These are phyloP conservation scores for Neofelis nebulosa DNA, from an alignment of 2,113 vertebrate species.

Conservation along the genomic window DNA sequence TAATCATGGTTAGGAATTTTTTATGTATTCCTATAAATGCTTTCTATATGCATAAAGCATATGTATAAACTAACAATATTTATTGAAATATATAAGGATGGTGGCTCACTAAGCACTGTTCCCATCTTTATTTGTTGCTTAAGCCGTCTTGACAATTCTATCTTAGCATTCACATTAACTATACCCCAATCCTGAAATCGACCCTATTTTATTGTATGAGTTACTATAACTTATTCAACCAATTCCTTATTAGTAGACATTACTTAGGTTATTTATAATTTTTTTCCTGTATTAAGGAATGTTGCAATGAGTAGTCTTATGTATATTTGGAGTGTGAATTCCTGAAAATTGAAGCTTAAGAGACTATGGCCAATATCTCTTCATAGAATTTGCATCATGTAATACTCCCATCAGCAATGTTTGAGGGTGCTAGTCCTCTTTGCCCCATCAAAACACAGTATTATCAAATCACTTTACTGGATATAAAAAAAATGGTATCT, in stretches of 20 bases:
- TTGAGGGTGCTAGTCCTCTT: not conserved
- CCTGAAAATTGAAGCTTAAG: not conserved
- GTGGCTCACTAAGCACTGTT: not conserved
- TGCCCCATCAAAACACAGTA: not conserved
- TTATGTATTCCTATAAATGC: not conserved
- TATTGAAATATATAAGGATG: not conserved
- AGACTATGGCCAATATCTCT: not conserved
- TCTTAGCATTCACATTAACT: not conserved
- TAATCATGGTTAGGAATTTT: not conserved
- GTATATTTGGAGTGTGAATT: not conserved
- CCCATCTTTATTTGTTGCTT: not conserved
- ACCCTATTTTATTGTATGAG: not conserved
- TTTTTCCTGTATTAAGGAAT: not conserved
- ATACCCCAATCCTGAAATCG: not conserved
- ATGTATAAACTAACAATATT: not conserved
- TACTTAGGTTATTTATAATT: not conserved
- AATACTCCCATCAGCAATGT: not conserved
- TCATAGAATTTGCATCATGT: not conserved
- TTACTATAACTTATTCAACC: not conserved
- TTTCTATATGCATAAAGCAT: not conserved
- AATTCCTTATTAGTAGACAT: not conserved
- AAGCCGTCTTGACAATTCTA: not conserved
- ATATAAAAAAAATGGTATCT: not conserved
- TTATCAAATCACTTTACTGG: not conserved
- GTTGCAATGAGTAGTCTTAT: not conserved